Base-by-base conservation (phyloP, 2,888 invertebrate species). In the Pseudococcus viburni region DNA sequence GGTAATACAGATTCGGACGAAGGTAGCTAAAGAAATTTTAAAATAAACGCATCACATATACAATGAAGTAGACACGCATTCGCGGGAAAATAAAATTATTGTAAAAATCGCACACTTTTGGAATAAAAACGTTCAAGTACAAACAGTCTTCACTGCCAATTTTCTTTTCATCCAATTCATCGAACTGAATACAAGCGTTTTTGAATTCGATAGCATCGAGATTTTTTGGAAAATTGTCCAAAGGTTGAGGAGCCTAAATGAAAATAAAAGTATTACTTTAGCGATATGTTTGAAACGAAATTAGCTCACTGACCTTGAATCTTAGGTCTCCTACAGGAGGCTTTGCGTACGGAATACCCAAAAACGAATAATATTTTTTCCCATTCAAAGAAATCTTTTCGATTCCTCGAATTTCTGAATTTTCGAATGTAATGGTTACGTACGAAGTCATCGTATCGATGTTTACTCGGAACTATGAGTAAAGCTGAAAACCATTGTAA, bases 111-210 rank as follows among this genome's bases (percentile, higher is more conserved):
- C 26, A 33, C 19, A 59, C 59, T 19, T 94, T 94, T 1, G 98
- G 98, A 59, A 95, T 94, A 91, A 97, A 97, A 90, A 99, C 96
- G 92, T 97, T 98, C 90, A 99, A 94, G 92, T 97, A 98, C 88
- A 99, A 94, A 92, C 99, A 99, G 93, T 59, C 59, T 59, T 59
- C 59, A 59, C 59, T 19, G 1, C 59, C 59, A 19, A 19, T 59
- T 33, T 33, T 33, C 1, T 0, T 59, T 19, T 8, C 5, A 5
- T 2, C 5, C 4, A 19, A 19, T 59, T 19, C 59, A 19, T 59
- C 1, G 8, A 19, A 59, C 5, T 59, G 59, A 19, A 59, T 59
- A 59, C 59, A 59, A 59, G 19, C 7, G 0, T 59, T 19, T 59
- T 59, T 59, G 9, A 59, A 59, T 59, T 59, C 19, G 5, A n/a